Evolutionary conservation across 1,140 invertebrate genomes (phyloP), one percentile per base, ranked within the genome.

Genomic region (Chelonus insularis): DNA sequence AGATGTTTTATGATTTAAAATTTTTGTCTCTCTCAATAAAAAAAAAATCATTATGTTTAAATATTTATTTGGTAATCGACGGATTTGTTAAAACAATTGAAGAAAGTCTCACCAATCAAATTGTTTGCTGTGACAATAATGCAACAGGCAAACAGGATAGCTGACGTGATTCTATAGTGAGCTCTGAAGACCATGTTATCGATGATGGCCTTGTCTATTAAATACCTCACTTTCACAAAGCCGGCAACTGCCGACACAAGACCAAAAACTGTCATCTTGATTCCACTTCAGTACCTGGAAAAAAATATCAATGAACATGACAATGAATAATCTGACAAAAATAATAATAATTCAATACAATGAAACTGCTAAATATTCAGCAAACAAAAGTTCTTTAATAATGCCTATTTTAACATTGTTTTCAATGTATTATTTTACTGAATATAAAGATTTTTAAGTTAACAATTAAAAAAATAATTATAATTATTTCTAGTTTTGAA

Each of bases 101-200:
- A 48, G 55, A 36, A 16, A 25, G 12, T 37, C 84, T 88, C 83
- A 92, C 92, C 92, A 80, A 94, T 93, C 37, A 94, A 83, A 79
- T 92, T 93, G 78, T 92, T 93, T 52, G 92, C 91, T 4, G 93
- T 94, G 25, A 95, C 90, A 55, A 96, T 88, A 66, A 96, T 90
- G 77, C 92, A 94, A 78, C 87, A 91, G 11, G 91, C 85, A 73
- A 96, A 93, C 9, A 96, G 83, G 68, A 95, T 89, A 32, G 94
- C 90, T 21, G 92, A 88, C 0, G 94, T 96, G 71, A 94, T 88
- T 76, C 92, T 86, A 75, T 96, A 96, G 74, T 96, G 94, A 64
- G 93, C 88, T 60, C 93, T 84, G 83, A 96, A 96, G 5, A 94
- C 86, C 85, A 92, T 89, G 75, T 95, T 95, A 82, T 96, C 94